Evolutionary conservation across 2,888 invertebrate genomes (phyloP), one percentile per base, ranked within the genome.

Genomic region (Oxystoma pomonae): DNA sequence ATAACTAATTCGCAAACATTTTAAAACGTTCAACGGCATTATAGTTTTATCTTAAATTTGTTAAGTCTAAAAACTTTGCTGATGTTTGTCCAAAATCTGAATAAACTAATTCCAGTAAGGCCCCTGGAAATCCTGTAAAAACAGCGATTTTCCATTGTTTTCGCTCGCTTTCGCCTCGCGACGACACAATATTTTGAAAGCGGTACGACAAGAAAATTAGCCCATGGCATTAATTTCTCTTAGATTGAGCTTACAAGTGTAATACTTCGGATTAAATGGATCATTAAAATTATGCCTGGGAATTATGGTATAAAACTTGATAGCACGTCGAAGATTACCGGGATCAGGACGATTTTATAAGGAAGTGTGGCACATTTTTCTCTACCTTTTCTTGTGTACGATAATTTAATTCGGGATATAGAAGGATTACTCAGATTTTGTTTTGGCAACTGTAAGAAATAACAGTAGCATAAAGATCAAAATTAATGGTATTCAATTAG

Each of bases 251-350:
- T 78, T 78, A 79, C 76, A 73, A 76, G 76, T 77, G 79, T 80
- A 80, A 80, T 79, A 77, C 80, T 78, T 75, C 68, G 78, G 80
- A 78, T 79, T 80, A 79, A 74, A 70, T 71, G 77, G 80, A 80
- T 80, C 80, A 80, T 80, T 80, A 80, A 80, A 80, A 80, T 80
- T 80, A 78, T 80, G 79, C 80, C 78, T 73, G 72, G 80, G 80
- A 77, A 80, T 80, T 80, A 80, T 77, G 78, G 79, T 77, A 78
- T 80, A 80, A 80, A 80, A 80, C 79, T 80, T 80, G 80, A 80
- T 80, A 80, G 80, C 79, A 76, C 79, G 78, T 79, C 78, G 78
- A 80, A 80, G 80, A 80, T 80, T 80, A 80, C 75, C 74, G 75
- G 80, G 79, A 79, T 80, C 79, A 78, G 74, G 70, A 71, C 73